Conservation (phyloP, 1,140 invertebrate genomes). For the Galleria mellonella region DNA sequence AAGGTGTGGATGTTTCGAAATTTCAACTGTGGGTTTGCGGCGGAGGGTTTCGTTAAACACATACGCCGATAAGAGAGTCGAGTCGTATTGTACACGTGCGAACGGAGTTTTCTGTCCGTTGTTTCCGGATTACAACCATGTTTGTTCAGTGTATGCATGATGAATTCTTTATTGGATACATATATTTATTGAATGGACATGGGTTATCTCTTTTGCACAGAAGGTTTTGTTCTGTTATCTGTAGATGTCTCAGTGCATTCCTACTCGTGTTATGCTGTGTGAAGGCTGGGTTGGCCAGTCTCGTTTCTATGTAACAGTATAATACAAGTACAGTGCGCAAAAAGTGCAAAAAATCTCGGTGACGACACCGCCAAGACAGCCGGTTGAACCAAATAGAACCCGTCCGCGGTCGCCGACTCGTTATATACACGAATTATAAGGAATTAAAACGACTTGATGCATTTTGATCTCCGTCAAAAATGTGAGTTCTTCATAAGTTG, state of each 20-base stretch:
- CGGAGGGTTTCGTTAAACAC: conserved; percentile 14
- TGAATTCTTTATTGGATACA: conserved; percentile 11
- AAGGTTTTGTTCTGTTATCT: conserved; percentile 2
- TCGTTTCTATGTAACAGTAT: conserved; percentile 1
- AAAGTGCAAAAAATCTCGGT: conserved; percentile 15
- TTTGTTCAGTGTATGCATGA: conserved; percentile 23
- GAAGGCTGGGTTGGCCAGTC: no score
- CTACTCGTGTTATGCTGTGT: no score
- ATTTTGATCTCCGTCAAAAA: no score
- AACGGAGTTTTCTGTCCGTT: conserved; percentile 15
- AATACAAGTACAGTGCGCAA: conserved; percentile 1
- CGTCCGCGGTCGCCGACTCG: conserved; percentile 2
- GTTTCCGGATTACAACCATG: conserved; percentile 27
- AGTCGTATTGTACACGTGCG: conserved; percentile 21
- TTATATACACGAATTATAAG: background rate
- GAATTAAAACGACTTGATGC: no score
- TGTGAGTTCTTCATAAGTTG: no score
- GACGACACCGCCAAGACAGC: background rate
- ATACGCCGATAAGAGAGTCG: conserved; percentile 17
- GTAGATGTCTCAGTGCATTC: background rate
- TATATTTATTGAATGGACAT: background rate
- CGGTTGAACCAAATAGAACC: conserved; percentile 17
- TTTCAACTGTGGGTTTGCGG: conserved; percentile 16
- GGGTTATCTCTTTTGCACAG: conserved; percentile 1
- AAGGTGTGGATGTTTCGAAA: conserved; percentile 26